phyloP scores from a whole-genome alignment of 2,888 invertebrate species.

The Meliscaeva auricollis region DNA sequence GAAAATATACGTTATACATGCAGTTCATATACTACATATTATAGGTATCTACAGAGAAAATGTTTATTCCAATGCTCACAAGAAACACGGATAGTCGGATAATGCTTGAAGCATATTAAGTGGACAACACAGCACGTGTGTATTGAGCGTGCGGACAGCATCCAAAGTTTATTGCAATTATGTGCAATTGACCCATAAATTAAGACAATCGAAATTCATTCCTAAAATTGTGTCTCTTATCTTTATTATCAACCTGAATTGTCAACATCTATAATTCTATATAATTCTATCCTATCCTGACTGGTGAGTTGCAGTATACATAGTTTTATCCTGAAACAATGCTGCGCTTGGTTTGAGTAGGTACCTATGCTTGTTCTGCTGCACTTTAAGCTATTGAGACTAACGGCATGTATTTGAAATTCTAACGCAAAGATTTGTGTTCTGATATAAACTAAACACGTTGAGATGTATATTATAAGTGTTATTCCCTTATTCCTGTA shows the following conservation, averaged over 20 bases:
- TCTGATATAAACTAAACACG: slow-evolving; percentile 43
- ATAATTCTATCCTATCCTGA: slow-evolving; percentile 18
- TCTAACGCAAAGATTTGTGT: slow-evolving; percentile 34
- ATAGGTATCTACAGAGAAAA: slow-evolving; percentile 4
- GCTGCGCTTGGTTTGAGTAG: neutral
- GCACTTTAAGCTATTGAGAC: neutral
- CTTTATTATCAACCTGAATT: slow-evolving; percentile 52
- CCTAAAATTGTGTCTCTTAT: slow-evolving; percentile 35
- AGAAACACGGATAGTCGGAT: neutral
- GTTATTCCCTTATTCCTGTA: no score
- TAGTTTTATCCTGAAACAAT: slow-evolving; percentile 2
- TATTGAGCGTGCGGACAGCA: neutral
- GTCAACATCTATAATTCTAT: slow-evolving; percentile 45
- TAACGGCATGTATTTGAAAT: slow-evolving; percentile 33
- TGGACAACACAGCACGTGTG: slow-evolving; percentile 7
- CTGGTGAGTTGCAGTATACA: slow-evolving; percentile 2
- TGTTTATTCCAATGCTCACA: slow-evolving; percentile 24
- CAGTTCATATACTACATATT: neutral
- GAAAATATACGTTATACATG: neutral
- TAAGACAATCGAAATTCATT: slow-evolving; percentile 54
- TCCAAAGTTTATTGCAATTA: slow-evolving; percentile 21
- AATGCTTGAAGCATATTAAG: slow-evolving; percentile 12
- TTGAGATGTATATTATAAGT: neutral
- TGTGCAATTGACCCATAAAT: slow-evolving; percentile 59
- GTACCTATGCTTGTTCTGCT: neutral